Base-by-base conservation (phyloP, 2,113 vertebrate species). In the Pelmatolapia mariae region DNA sequence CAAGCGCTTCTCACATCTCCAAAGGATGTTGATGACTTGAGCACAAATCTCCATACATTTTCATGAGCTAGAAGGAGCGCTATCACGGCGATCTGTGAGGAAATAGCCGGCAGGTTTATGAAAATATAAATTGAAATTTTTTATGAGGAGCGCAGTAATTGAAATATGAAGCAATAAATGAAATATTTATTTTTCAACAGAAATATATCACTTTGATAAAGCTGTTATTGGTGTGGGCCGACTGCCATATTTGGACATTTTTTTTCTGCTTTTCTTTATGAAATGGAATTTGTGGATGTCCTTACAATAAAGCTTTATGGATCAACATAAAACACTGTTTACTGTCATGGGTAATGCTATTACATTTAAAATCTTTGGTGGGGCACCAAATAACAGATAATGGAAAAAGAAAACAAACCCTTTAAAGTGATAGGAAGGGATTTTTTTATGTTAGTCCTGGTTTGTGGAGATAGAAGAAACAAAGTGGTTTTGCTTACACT, bases 21-120 rank as follows among this genome's bases (percentile, higher is more conserved):
- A 93, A 89, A 93, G 89, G 83, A 94, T 93, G 94, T 92, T 95
- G 96, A 96, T 93, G 95, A 96, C 94, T 93, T 10, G 87, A 89
- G 94, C 95, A 95, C 91, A 96, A 91, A 96, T 95, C 89, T 93
- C 92, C 91, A 96, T 96, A 93, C 83, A 95, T 96, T 96, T 96
- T 92, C 93, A 95, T 92, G 87, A 93, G 93, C 50, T 45, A 24
- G 87, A 84, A 86, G 83, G 54, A 22, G 82, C 84, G 53, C 93
- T 89, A 94, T 96, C 93, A 73, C 82, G 84, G 88, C 71, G 91
- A 96, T 96, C 94, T 87, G 81, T n/a, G 83, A 84, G 86, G 92
- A 89, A 92, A 90, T 89, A 90, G 90, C 93, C 92, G 33, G 89
- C 92, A 95, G 94, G 85, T 95, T 94, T 89, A 94, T 95, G 93